Base-by-base conservation (phyloP, 2,113 vertebrate species). In the Enhydra lutris region DNA sequence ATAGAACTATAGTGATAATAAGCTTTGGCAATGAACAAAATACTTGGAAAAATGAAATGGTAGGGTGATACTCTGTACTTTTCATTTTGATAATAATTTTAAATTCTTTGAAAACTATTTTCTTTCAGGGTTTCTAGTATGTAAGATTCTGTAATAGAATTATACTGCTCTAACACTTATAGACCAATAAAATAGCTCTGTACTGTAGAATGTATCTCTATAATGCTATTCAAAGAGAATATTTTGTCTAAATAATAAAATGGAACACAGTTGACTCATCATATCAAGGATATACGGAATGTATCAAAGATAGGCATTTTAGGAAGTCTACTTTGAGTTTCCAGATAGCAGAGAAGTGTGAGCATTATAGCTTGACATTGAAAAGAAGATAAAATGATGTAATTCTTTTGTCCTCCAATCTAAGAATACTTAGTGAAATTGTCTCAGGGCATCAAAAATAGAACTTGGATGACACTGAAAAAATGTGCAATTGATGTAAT, bases 11-110 rank as follows among this genome's bases (percentile, higher is more conserved):
- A 93, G 10, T 65, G 45, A 91, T n/a, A 71, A 76, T n/a, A 92
- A 85, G 55, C 10, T 26, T 45, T 36, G 45, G 29, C 14, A 67
- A 61, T 47, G 45, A 95, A 50, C 26, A 34, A 94, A 87, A 59
- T 93, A 85, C 18, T 45, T 89, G 18, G 23, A 36, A 88, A 92
- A 85, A 4, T 26, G 0, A 15, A 79, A 67, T 50, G 18, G 7
- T 67, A 50, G 47, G 17, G 14, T 42, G 79, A n/a, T 52, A 4
- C 36, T 34, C 36, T 93, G 14, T 47, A 92, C 2, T 91, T 97
- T 95, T 50, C 17, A 84, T 65, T 76, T 94, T 92, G 76, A 89
- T 42, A 87, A 69, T 42, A 93, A 61, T 83, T 81, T 94, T 26
- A 89, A 79, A 82, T 92, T 29, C 52, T 88, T 61, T 84, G 20